These are phyloP conservation scores for Drosophila pegasa DNA, from an alignment of 2,888 invertebrate genomes.

Conservation along the genomic window DNA sequence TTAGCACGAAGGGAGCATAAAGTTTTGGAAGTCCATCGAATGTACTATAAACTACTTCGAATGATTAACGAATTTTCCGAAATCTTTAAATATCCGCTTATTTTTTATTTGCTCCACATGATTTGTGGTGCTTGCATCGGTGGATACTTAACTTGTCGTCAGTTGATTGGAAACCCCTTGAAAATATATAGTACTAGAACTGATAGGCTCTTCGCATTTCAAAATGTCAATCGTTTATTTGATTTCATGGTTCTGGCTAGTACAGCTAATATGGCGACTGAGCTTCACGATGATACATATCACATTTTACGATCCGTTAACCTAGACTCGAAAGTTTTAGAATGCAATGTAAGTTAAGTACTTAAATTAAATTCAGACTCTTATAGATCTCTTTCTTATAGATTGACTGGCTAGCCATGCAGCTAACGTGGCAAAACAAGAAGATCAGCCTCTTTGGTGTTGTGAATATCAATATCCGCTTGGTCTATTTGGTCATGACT, in stretches of 20 bases:
- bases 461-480: conserved; percentile 16
- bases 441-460: conserved; percentile 17
- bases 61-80: conserved; percentile 12
- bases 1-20: neutral
- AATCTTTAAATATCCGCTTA: conserved; percentile 17
- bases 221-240: neutral
- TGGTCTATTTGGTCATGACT: conserved; percentile 14
- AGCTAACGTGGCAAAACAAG: conserved; percentile 32
- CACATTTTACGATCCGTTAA: conserved; percentile 12
- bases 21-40: conserved; percentile 9
- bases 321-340: neutral
- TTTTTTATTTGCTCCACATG: neutral
- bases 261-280: neutral
- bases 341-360: conserved; percentile 31
- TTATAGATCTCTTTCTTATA: neutral
- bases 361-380: fast-evolving
- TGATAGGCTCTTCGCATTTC: neutral
- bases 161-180: neutral
- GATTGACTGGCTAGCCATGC: conserved; percentile 40
- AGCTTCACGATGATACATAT: neutral
- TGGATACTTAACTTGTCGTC: neutral
- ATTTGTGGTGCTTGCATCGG: neutral
- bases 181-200: neutral
- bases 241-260: neutral
- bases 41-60: conserved; percentile 5